Conservation (phyloP, 2,797 vertebrate genomes). For the Lepilemur ruficaudatus region DNA sequence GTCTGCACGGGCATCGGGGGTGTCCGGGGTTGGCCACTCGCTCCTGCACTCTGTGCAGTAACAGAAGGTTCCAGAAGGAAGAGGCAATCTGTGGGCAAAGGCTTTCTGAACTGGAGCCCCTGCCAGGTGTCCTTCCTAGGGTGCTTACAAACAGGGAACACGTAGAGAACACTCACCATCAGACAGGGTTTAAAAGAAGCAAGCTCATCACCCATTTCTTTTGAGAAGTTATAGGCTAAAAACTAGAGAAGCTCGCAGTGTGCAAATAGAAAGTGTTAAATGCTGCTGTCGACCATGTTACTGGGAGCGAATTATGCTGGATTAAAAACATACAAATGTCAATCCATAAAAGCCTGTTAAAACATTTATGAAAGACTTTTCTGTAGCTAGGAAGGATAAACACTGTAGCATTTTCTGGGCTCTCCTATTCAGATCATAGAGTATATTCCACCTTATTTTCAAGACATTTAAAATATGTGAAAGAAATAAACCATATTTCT, state of each 20-base stretch:
- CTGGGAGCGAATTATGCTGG: not conserved
- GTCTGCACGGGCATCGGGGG: not conserved
- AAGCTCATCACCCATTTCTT: not conserved
- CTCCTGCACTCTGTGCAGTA: not conserved
- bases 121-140: not conserved
- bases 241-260: not conserved
- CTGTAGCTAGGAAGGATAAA: not conserved
- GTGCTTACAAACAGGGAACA: not conserved
- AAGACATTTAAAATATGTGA: not conserved
- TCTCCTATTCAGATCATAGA: not conserved
- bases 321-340: not conserved
- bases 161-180: accelerated
- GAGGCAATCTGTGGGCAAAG: not conserved
- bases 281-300: not conserved
- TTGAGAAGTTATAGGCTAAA: not conserved
- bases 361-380: not conserved
- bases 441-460: not conserved
- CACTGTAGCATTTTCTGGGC: not conserved
- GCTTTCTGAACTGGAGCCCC: not conserved
- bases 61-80: no score
- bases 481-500: not conserved
- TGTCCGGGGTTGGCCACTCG: not conserved
- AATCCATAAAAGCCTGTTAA: not conserved
- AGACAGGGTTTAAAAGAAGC: not conserved
- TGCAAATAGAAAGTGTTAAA: not conserved